Evolutionary conservation across 2,797 vertebrate genomes (phyloP).

Genomic region (Pogoniulus pusillus): DNA sequence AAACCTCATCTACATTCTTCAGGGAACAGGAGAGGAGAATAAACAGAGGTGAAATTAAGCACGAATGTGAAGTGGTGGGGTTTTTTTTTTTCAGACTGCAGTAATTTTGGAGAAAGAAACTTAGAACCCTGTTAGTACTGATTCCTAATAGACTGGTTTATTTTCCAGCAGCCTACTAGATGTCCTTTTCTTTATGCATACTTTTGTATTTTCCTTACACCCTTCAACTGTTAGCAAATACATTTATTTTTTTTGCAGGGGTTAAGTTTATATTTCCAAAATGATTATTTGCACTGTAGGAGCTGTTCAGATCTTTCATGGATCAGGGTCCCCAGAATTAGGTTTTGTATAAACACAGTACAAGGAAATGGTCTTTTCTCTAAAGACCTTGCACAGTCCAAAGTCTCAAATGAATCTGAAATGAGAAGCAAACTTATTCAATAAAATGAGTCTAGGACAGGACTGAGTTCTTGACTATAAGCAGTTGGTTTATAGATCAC

Average conservation of each 20-base stretch:
- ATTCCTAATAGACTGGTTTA: slow-evolving; percentile 26
- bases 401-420: neutral
- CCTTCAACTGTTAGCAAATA: neutral
- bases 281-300: slow-evolving; percentile 10
- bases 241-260: slow-evolving; percentile 22
- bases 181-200: neutral
- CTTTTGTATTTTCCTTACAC: neutral
- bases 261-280: slow-evolving; percentile 17
- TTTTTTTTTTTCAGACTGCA: slow-evolving; percentile 28
- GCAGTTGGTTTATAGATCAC: neutral
- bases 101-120: slow-evolving; percentile 55
- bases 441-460: neutral
- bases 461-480: neutral
- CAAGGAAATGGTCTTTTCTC: neutral
- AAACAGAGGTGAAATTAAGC: slow-evolving; percentile 71
- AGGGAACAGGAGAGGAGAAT: slow-evolving; percentile 64
- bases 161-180: slow-evolving; percentile 2
- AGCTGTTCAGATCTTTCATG: slow-evolving; percentile 11
- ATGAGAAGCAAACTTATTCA: slow-evolving; percentile 20
- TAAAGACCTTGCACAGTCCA: neutral
- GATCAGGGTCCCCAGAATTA: slow-evolving; percentile 19
- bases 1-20: slow-evolving; percentile 71
- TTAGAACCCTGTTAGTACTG: slow-evolving; percentile 24
- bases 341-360: slow-evolving; percentile 18
- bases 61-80: slow-evolving; percentile 42